These are phyloP conservation scores for Ormyrus nitidulus DNA, from an alignment of 2,888 invertebrate genomes.

Conservation along the genomic window DNA sequence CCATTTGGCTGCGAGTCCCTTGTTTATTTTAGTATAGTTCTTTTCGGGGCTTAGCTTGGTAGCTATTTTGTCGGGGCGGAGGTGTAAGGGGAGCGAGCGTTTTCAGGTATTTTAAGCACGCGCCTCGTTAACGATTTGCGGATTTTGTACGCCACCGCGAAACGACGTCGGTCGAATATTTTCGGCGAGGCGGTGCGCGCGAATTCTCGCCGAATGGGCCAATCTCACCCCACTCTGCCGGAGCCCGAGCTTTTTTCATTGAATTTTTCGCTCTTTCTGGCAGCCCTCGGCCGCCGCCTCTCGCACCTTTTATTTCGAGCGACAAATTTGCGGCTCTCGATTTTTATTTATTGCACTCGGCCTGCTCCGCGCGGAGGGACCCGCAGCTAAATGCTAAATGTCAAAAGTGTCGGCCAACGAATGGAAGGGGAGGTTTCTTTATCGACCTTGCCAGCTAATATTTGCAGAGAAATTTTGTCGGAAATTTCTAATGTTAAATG, in stretches of 20 bases:
- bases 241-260: constrained; percentile 4
- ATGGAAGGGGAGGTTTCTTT: constrained; percentile 34
- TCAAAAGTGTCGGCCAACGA: constrained; percentile 52
- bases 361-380: constrained; percentile 5
- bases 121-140: constrained; percentile 63
- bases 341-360: constrained; percentile 49
- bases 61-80: too few relatives aligned
- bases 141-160: constrained; percentile 56
- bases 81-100: background rate
- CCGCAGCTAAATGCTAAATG: constrained; percentile 45
- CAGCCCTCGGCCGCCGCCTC: background rate
- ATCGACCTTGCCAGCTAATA: constrained; percentile 15
- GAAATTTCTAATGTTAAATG: constrained; percentile 54
- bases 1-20: background rate
- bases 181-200: constrained; percentile 41
- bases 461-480: constrained; percentile 35
- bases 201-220: constrained; percentile 52
- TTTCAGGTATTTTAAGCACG: constrained; percentile 63
- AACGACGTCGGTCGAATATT: constrained; percentile 55
- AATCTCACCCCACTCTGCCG: constrained; percentile 28
- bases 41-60: background rate
- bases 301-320: constrained; percentile 27
- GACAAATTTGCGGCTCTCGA: constrained; percentile 40
- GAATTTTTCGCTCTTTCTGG: background rate
- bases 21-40: background rate